Conservation (phyloP, 2,888 invertebrate species). For the Pheosia tremula region DNA sequence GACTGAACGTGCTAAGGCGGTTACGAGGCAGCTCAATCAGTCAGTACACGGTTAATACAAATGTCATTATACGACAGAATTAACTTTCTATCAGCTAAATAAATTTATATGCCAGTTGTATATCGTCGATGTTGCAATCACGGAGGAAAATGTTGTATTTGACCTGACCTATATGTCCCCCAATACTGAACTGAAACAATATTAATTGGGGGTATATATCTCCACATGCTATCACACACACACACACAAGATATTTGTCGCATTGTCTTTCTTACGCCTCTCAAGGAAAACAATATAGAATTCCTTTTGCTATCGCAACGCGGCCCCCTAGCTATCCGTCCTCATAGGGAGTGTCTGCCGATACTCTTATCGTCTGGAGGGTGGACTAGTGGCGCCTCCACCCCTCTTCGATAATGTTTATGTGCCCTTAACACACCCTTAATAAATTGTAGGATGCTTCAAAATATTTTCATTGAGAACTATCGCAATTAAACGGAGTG, state of each 20-base stretch:
- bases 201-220: background rate
- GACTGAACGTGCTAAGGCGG: no score
- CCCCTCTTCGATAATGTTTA: constrained; percentile 24
- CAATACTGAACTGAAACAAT: background rate
- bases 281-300: background rate
- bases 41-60: no score
- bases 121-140: no score
- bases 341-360: constrained; percentile 17
- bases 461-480: constrained; percentile 3
- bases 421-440: constrained; percentile 5
- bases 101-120: no score
- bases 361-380: constrained; percentile 16
- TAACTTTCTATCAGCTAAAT: no score
- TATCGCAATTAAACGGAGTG: background rate
- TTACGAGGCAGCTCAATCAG: no score
- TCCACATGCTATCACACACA: background rate
- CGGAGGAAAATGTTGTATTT: no score
- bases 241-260: background rate
- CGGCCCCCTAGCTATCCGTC: background rate
- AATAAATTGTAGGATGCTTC: constrained; percentile 5
- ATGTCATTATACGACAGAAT: no score
- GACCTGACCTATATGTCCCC: no score
- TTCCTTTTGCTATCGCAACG: background rate
- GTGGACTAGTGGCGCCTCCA: constrained; percentile 12
- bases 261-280: background rate